phyloP scores from a whole-genome alignment of 2,113 vertebrate genomes.

The Tachysurus vachellii region DNA sequence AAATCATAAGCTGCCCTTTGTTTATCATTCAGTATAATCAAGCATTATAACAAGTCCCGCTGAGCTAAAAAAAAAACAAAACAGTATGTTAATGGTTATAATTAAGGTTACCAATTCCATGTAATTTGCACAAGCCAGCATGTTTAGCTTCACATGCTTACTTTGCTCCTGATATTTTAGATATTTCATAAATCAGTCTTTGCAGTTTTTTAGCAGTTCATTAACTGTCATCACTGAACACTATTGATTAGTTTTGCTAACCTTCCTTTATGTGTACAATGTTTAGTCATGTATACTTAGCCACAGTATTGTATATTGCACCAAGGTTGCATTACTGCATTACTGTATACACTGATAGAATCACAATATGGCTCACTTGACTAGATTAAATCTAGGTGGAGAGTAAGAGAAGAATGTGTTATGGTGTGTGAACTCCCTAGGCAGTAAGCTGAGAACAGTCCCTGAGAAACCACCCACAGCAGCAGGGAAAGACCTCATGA shows the following conservation, averaged over 20 bases:
- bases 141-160: not conserved
- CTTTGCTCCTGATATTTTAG: not conserved
- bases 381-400: not conserved
- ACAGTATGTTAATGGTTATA: not conserved
- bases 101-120: not conserved
- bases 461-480: slow-evolving; percentile 3
- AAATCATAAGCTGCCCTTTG: slow-evolving; percentile 12
- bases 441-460: slow-evolving; percentile 33
- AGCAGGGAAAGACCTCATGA: not conserved
- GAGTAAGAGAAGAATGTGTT: slow-evolving; percentile 22
- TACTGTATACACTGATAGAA: not conserved
- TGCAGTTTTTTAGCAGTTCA: not conserved
- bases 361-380: not conserved
- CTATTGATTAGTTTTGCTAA: not conserved
- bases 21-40: slow-evolving; percentile 2
- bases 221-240: not conserved
- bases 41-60: not conserved
- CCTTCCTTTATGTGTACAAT: not conserved
- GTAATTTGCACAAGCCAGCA: not conserved
- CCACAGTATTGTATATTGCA: not conserved
- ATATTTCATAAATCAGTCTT: not conserved
- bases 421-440: slow-evolving; percentile 34
- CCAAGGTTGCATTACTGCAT: not conserved
- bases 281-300: not conserved
- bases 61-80: not conserved